A percentile compares a stretch with the other conserved stretches of the same genome.
Conservation (phyloP, 2,888 invertebrate species). For the Morpho helenor region DNA sequence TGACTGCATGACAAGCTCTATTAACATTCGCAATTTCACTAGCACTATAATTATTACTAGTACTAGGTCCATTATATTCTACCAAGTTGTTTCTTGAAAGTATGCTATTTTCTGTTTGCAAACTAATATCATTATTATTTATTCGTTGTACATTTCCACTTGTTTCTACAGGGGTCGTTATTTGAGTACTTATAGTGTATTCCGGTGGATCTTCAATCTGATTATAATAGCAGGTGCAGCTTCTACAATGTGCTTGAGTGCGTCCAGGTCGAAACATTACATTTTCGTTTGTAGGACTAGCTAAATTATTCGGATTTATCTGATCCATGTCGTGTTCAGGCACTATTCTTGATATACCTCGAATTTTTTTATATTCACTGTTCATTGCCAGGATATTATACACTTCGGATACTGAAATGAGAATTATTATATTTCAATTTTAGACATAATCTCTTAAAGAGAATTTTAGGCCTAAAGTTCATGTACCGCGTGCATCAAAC, state of each 20-base stretch:
- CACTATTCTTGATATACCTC: conserved; percentile 20
- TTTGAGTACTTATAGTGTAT: neutral
- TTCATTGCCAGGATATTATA: conserved; percentile 24
- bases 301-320: neutral
- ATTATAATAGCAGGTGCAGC: conserved; percentile 1
- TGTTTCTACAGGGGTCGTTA: neutral
- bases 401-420: conserved; percentile 23
- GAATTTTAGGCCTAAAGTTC: too few species aligned
- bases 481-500: too few species aligned
- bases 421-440: neutral
- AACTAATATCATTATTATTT: too few species aligned
- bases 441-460: too few species aligned
- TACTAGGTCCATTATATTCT: too few species aligned
- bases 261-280: neutral
- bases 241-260: conserved; percentile 6
- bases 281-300: neutral
- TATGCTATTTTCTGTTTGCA: too few species aligned
- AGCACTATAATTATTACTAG: too few species aligned
- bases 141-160: too few species aligned
- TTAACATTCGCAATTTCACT: too few species aligned
- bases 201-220: neutral
- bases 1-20: neutral
- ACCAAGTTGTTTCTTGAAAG: too few species aligned
- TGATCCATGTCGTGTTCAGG: neutral
- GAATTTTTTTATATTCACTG: conserved; percentile 19